Percentiles rank a stretch among this genome's conserved stretches.
Evolutionary conservation across 2,888 invertebrate species (phyloP).

Genomic region (Andrena praecox): DNA sequence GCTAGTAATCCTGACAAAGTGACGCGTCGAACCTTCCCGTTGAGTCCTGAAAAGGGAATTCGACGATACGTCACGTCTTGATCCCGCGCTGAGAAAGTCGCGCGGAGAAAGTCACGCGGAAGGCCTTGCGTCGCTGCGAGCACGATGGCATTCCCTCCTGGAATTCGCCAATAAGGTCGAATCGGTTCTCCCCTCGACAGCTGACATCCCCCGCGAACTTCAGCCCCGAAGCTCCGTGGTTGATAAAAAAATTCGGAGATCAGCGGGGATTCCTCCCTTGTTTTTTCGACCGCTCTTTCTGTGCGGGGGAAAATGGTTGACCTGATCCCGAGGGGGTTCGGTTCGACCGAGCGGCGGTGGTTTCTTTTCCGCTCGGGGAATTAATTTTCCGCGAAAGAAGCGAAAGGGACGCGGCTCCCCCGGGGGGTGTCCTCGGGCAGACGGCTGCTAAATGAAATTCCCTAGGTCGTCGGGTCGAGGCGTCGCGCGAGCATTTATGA

Average conservation of each 20-base stretch:
- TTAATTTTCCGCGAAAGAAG: too few species aligned
- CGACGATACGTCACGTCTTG: slow-evolving; percentile 64
- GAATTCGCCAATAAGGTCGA: slow-evolving; percentile 42
- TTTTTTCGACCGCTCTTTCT: not conserved
- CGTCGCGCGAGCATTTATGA: too few species aligned
- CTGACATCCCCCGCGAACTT: slow-evolving; percentile 25
- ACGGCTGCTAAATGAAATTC: too few species aligned
- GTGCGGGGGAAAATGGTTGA: too few species aligned
- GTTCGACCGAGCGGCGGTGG: not conserved
- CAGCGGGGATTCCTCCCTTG: slow-evolving; percentile 2
- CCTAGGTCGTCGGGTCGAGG: too few species aligned
- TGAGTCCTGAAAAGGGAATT: slow-evolving; percentile 54
- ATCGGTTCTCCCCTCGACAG: slow-evolving; percentile 17
- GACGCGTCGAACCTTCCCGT: slow-evolving; percentile 18
- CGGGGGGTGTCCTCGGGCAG: too few species aligned
- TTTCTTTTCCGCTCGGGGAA: too few species aligned
- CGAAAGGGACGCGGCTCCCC: too few species aligned
- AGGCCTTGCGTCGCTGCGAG: slow-evolving; percentile 33
- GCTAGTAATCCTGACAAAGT: slow-evolving; percentile 29
- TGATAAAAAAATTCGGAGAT: slow-evolving; percentile 4
- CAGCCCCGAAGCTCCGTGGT: slow-evolving; percentile 2
- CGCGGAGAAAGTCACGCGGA: slow-evolving; percentile 54
- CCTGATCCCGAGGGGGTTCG: not conserved
- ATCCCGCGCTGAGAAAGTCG: slow-evolving; percentile 58
- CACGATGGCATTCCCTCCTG: slow-evolving; percentile 9